Evolutionary conservation across 2,113 vertebrate species (phyloP).

Genomic region (Vicugna pacos): DNA sequence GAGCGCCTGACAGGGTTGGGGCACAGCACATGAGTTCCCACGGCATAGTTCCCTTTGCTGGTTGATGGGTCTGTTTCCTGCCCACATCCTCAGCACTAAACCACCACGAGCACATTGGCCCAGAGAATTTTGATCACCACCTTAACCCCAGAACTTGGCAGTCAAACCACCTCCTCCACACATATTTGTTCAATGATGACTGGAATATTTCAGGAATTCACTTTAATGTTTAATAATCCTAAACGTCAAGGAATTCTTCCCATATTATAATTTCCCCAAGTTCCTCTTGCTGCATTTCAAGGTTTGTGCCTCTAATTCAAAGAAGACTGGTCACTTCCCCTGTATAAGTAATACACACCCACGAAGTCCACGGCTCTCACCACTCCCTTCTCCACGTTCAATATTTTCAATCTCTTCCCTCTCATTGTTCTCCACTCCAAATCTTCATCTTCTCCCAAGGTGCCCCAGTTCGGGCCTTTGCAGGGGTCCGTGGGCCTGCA

Average conservation of each 20-base stretch:
- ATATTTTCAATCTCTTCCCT: background rate
- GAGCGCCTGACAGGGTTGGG: background rate
- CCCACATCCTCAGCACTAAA: background rate
- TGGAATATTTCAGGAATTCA: background rate
- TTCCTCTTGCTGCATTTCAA: background rate
- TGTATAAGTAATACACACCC: background rate
- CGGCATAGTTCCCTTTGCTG: background rate
- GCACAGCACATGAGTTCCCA: background rate
- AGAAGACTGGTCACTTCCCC: background rate
- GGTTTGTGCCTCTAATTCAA: background rate
- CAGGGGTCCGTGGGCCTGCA: background rate
- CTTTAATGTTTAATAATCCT: background rate
- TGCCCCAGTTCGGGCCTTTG: background rate
- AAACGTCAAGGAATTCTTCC: conserved; percentile 8
- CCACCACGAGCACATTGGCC: background rate
- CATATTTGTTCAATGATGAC: background rate
- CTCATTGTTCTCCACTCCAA: background rate
- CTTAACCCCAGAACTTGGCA: background rate
- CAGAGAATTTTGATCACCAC: background rate
- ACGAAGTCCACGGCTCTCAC: accelerated
- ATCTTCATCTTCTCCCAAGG: background rate
- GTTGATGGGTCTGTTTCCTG: background rate
- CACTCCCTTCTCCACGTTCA: background rate
- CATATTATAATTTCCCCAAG: background rate
- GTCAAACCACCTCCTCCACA: background rate